A percentile compares a stretch with the other conserved stretches of the same genome.
Conservation (phyloP, 2,113 vertebrate genomes). For the Chrysemys picta region DNA sequence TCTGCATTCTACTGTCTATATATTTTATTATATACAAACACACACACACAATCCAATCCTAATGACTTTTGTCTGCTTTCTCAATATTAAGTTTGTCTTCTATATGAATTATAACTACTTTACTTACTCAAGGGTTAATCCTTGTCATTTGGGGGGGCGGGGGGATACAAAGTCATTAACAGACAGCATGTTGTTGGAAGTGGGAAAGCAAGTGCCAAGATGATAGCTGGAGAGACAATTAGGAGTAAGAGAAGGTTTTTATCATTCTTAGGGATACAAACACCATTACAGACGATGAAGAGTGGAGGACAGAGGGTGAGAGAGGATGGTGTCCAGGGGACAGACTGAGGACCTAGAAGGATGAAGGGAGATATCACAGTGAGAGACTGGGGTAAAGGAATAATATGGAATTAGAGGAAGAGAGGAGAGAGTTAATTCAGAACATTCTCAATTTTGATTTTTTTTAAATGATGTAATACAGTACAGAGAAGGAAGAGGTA, state of each 20-base stretch:
- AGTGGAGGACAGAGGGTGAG: neutral
- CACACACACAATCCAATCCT: neutral
- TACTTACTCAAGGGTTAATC: neutral
- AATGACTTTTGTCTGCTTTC: fast-evolving
- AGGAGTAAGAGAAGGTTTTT: fast-evolving
- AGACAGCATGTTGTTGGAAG: neutral
- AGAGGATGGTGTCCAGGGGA: fast-evolving
- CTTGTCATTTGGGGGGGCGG: neutral
- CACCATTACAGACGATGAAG: fast-evolving
- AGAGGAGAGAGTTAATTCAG: neutral
- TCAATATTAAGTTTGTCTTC: neutral
- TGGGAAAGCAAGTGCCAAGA: neutral
- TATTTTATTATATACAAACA: neutral
- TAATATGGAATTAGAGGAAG: neutral
- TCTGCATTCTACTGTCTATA: neutral
- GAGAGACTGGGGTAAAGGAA: neutral
- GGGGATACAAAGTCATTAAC: neutral
- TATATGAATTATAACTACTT: fast-evolving
- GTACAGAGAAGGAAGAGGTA: neutral
- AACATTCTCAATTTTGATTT: neutral
- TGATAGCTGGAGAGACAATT: fast-evolving
- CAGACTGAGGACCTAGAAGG: neutral
- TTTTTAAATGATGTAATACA: neutral
- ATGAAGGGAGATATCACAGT: fast-evolving
- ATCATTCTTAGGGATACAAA: fast-evolving